Evolutionary conservation across 1,140 invertebrate genomes (phyloP).

Genomic region (Neodiprion lecontei): DNA sequence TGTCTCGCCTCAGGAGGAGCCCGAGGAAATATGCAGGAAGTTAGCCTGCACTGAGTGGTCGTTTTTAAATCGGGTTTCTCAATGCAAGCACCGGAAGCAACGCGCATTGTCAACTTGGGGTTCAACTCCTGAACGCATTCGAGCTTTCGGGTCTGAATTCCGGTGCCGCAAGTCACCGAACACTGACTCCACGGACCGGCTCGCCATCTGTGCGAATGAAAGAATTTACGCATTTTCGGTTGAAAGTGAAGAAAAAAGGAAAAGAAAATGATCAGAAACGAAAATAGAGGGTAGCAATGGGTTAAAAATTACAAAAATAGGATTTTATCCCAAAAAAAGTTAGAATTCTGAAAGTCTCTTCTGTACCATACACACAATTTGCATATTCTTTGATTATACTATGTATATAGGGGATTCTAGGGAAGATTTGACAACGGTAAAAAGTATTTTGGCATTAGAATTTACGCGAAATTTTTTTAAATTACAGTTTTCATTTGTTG

Average conservation of each 20-base stretch:
- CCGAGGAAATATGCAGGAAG: slow-evolving; percentile 39
- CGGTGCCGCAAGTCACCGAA: slow-evolving; percentile 73
- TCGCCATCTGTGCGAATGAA: slow-evolving; percentile 41
- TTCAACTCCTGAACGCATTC: slow-evolving; percentile 62
- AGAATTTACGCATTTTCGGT: not conserved
- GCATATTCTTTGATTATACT: too few relatives aligned
- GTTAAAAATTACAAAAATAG: too few relatives aligned
- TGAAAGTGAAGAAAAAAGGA: not conserved
- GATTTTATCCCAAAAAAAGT: too few relatives aligned
- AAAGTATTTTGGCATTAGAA: too few relatives aligned
- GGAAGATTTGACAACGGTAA: too few relatives aligned
- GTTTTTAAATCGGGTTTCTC: slow-evolving; percentile 49
- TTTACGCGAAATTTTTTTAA: too few relatives aligned
- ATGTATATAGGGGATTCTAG: too few relatives aligned
- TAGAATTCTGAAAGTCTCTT: too few relatives aligned
- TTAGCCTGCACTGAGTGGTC: slow-evolving; percentile 41
- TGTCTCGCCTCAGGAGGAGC: slow-evolving; percentile 43
- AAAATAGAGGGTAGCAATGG: too few relatives aligned
- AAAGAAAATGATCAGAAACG: slow-evolving; percentile 18
- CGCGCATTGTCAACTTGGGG: slow-evolving; percentile 57
- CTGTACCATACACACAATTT: too few relatives aligned
- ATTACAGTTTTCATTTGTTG: too few relatives aligned
- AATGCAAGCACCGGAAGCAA: slow-evolving; percentile 56
- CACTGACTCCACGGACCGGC: slow-evolving; percentile 61
- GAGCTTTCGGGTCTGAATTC: slow-evolving; percentile 64